phyloP scores from a whole-genome alignment of 2,888 invertebrate species.

The Agonopterix heracliana region DNA sequence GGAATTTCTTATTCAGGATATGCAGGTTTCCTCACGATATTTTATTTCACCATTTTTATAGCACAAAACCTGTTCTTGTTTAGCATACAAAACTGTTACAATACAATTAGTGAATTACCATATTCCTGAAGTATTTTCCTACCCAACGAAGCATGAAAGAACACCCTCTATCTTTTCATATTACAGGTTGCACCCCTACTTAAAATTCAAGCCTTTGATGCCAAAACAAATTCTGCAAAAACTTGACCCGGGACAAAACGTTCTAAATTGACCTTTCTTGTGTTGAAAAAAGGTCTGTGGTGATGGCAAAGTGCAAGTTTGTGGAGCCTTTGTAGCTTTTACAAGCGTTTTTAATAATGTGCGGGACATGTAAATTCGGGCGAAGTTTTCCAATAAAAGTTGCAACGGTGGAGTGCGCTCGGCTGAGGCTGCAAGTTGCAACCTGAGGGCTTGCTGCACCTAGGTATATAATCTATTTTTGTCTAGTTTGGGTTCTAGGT shows the following conservation, averaged over 20 bases:
- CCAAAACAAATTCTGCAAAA: constrained; percentile 7
- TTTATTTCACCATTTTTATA: background rate
- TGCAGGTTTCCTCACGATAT: too few relatives aligned
- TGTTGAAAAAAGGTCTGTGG: background rate
- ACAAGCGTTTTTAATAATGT: constrained; percentile 66
- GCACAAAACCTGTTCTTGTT: background rate
- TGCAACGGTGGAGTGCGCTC: constrained; percentile 30
- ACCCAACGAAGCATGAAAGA: too few relatives aligned
- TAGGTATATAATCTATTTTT: too few relatives aligned
- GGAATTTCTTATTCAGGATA: too few relatives aligned
- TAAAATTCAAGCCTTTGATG: constrained; percentile 38
- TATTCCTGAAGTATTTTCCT: too few relatives aligned
- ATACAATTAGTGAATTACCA: too few relatives aligned
- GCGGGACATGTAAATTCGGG: constrained; percentile 54
- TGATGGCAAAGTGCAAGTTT: background rate
- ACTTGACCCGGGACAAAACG: background rate
- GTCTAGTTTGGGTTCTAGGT: too few relatives aligned
- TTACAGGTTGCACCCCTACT: constrained; percentile 16
- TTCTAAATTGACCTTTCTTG: background rate
- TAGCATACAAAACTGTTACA: background rate
- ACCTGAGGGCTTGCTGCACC: background rate
- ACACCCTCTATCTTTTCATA: too few relatives aligned
- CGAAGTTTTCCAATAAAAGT: constrained; percentile 72
- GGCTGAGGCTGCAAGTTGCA: constrained; percentile 7
- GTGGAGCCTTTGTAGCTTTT: constrained; percentile 30